Base-by-base conservation (phyloP, 2,113 vertebrate genomes). In the Chaetodon trifascialis region DNA sequence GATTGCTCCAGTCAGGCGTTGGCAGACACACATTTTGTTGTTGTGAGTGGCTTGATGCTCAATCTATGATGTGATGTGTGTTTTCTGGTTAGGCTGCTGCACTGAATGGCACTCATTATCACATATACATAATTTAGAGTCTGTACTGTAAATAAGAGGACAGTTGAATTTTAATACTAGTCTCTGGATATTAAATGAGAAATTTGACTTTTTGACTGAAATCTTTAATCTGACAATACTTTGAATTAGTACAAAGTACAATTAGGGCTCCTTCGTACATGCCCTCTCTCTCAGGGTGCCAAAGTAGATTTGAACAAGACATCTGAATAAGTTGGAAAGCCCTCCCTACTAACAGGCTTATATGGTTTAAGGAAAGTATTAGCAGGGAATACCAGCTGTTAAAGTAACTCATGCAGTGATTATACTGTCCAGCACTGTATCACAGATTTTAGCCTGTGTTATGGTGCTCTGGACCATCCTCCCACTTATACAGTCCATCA, bases 341-440 rank as follows among this genome's bases (percentile, higher is more conserved):
- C 78, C 34, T 62, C 2, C 38, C 11, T 44, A 21, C 25, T 79
- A 79, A 73, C 21, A 78, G 54, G 69, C 70, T 86, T 47, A 77
- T 34, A 2, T 68, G 58, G 74, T 79, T 90, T 84, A 81, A 84
- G 30, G 19, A 73, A 79, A 73, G 76, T 30, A 83, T 83, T 89
- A 89, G 15, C 54, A 69, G 84, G 11, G 30, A 60, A 78, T 25
- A 71, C 46, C 76, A 85, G 47, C 67, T 87, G 76, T 63, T 77
- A 49, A 78, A 84, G 65, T 59, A 73, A 19, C 44, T 60, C 0
- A 10, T 34, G 56, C 38, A 77, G 2, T 11, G 4, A 68, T 71
- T 51, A 71, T 54, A 23, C 42, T 70, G 38, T 36, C 11, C 15
- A 70, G 23, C 19, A 34, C 3, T 54, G 4, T 58, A 36, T 30